Evolutionary conservation across 2,113 vertebrate species (phyloP).

Genomic region (Theristicus caerulescens): DNA sequence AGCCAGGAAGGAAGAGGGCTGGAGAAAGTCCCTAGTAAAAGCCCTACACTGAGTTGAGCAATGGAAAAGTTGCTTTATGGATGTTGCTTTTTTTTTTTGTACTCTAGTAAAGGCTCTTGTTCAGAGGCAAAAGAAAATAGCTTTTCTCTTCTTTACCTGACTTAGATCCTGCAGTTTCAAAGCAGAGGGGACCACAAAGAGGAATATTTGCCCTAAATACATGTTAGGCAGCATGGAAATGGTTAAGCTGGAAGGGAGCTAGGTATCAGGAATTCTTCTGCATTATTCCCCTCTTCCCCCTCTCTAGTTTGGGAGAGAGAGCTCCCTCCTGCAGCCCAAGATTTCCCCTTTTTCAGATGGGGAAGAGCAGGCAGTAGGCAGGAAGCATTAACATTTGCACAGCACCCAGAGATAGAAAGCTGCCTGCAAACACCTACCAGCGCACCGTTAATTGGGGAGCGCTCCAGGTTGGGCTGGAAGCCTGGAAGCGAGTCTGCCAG

Average conservation of each 20-base stretch:
- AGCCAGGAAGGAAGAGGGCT: neutral
- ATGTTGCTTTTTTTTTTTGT: neutral
- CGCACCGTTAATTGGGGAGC: neutral
- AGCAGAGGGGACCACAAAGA: neutral
- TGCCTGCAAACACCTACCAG: slow-evolving; percentile 8
- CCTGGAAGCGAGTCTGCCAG: neutral
- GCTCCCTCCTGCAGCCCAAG: neutral
- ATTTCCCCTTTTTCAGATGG: neutral
- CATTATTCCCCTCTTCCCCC: neutral
- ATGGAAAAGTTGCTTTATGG: neutral
- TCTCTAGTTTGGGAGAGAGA: neutral
- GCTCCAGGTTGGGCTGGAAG: slow-evolving; percentile 31
- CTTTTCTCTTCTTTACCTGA: neutral
- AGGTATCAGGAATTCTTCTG: neutral
- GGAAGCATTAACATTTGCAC: neutral
- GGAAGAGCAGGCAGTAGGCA: neutral
- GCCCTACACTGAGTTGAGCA: neutral
- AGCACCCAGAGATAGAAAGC: neutral
- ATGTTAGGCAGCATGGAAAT: neutral
- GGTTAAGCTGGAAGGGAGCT: neutral
- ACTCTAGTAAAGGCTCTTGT: neutral
- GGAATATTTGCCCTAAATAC: neutral
- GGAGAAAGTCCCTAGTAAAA: neutral
- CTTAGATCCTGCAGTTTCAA: neutral
- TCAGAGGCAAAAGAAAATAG: neutral